These are phyloP conservation scores for Drosophila melanica DNA, from an alignment of 1,140 invertebrate genomes.

Conservation along the genomic window DNA sequence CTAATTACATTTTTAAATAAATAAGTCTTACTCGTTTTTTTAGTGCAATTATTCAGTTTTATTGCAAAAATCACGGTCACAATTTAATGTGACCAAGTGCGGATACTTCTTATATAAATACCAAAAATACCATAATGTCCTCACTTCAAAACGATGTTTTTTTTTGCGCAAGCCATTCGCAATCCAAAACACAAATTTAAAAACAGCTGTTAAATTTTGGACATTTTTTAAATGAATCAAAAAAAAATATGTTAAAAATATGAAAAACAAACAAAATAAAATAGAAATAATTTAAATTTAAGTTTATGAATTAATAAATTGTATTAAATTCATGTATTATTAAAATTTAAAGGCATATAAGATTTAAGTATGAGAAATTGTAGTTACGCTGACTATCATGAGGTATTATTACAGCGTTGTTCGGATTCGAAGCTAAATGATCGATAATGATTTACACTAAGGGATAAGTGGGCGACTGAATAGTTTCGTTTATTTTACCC, in stretches of 20 bases:
- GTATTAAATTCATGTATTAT: too few relatives aligned
- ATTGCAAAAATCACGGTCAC: slow-evolving; percentile 55
- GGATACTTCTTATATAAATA: slow-evolving; percentile 12
- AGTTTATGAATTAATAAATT: too few relatives aligned
- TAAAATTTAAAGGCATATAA: too few relatives aligned
- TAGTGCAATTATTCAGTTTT: slow-evolving; percentile 36
- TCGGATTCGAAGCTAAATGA: too few relatives aligned
- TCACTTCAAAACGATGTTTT: not conserved
- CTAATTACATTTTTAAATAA: slow-evolving; percentile 16
- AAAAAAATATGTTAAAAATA: not conserved
- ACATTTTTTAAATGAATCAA: not conserved
- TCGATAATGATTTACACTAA: too few relatives aligned
- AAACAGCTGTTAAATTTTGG: not conserved
- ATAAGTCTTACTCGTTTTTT: slow-evolving; percentile 34
- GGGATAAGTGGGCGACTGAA: too few relatives aligned
- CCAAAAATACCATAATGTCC: not conserved
- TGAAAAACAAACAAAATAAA: too few relatives aligned
- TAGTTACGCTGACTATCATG: too few relatives aligned
- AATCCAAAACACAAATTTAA: not conserved
- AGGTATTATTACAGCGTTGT: too few relatives aligned
- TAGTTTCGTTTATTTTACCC: too few relatives aligned
- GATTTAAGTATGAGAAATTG: too few relatives aligned
- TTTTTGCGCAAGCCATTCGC: not conserved
- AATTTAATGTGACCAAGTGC: slow-evolving; percentile 25
- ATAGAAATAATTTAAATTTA: too few relatives aligned